phyloP scores from a whole-genome alignment of 2,797 vertebrate genomes.

The Tiaroga cobitis region DNA sequence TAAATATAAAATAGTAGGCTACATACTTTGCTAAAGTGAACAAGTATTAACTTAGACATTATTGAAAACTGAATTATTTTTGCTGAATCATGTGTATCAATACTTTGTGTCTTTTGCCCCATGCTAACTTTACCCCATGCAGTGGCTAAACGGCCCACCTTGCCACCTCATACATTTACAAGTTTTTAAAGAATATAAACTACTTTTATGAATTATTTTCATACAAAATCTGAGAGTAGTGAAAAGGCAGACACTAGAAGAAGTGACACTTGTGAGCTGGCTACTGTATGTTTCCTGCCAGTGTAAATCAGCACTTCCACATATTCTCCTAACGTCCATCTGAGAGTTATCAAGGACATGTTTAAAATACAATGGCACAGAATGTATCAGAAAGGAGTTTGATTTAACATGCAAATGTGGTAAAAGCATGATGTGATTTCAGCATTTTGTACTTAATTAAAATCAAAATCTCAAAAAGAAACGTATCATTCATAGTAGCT shows the following conservation, averaged over 20 bases:
- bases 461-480: conserved; percentile 1
- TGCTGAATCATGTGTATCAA: no score
- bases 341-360: conserved; percentile 39
- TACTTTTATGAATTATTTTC: no score
- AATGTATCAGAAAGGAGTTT: conserved; percentile 4
- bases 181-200: no score
- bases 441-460: conserved; percentile 6
- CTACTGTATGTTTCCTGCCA: conserved; percentile 57
- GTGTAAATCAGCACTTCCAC: conserved; percentile 46
- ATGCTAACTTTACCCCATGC: no score
- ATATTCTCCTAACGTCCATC: conserved; percentile 37
- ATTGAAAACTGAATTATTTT: no score
- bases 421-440: conserved; percentile 6
- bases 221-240: no score
- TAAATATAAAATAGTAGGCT: no score
- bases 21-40: no score
- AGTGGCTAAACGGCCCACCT: no score
- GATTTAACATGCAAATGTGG: conserved; percentile 3
- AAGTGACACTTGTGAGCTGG: conserved; percentile 57
- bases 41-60: no score
- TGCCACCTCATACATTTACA: no score
- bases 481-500: neutral
- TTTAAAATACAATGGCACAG: conserved; percentile 3
- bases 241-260: conserved; percentile 55
- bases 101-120: no score